Percentiles rank a stretch among this genome's conserved stretches.
These are phyloP conservation scores for Papilio machaon DNA, from an alignment of 1,140 invertebrate genomes.

Conservation along the genomic window DNA sequence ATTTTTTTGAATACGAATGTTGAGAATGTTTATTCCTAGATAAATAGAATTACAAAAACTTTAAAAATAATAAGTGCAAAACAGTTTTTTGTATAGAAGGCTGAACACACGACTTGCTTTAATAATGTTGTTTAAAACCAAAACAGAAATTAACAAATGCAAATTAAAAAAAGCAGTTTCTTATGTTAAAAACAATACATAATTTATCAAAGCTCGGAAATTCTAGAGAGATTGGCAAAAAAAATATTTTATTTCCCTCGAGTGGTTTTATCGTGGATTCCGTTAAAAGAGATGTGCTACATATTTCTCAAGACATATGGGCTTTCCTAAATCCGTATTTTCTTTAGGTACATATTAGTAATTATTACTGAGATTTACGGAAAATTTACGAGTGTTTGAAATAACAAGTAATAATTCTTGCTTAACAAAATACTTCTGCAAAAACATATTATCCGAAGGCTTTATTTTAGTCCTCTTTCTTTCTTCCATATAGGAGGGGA, in stretches of 20 bases:
- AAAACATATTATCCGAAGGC: no score
- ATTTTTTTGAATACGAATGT: neutral
- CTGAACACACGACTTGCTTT: no score
- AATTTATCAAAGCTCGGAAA: neutral
- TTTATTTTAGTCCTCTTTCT: no score
- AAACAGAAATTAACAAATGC: neutral
- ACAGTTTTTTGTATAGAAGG: no score
- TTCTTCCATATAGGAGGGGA: no score
- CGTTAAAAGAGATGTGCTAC: constrained; percentile 10
- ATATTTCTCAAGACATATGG: constrained; percentile 11
- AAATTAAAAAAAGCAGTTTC: no score
- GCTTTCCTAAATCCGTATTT: constrained; percentile 6
- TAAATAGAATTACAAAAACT: neutral
- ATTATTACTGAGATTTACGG: constrained; percentile 5
- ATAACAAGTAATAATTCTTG: no score
- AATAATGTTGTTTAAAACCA: neutral
- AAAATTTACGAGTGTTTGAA: neutral
- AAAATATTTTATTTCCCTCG: constrained; percentile 25
- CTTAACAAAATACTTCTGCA: no score
- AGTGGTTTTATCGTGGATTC: constrained; percentile 14
- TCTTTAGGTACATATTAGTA: neutral
- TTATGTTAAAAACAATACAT: neutral
- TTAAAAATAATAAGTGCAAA: neutral
- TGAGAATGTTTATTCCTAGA: neutral
- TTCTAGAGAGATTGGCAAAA: neutral